Conservation (phyloP, 2,888 invertebrate genomes). For the Troides oblongomaculatus region DNA sequence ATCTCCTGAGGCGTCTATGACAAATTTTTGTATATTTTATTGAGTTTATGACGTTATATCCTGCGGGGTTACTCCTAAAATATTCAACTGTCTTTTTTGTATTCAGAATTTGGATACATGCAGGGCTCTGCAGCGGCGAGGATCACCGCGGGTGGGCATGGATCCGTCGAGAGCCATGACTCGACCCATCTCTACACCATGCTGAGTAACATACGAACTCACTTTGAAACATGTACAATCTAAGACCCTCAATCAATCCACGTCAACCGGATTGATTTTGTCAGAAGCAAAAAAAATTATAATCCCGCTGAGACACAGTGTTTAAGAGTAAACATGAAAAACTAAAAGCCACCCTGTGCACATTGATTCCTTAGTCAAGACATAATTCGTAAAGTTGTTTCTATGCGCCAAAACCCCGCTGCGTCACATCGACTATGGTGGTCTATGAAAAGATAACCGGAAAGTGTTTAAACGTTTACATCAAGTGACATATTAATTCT, state of each 20-base stretch:
- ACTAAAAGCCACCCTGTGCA: conserved; percentile 43
- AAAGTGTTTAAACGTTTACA: conserved; percentile 29
- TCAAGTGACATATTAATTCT: conserved; percentile 35
- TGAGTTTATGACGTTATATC: conserved; percentile 55
- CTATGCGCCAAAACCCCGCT: conserved; percentile 42
- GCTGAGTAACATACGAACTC: conserved; percentile 76
- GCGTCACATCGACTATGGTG: conserved; percentile 37
- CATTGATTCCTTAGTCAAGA: conserved; percentile 32
- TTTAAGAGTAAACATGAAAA: conserved; percentile 39
- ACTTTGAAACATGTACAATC: conserved; percentile 62
- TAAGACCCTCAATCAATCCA: conserved; percentile 65
- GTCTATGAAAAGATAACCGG: conserved; percentile 34
- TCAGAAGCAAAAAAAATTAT: conserved; percentile 50
- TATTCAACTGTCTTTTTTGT: conserved; percentile 54
- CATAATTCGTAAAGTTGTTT: conserved; percentile 35
- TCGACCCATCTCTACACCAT: conserved; percentile 65
- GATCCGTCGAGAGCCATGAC: conserved; percentile 54
- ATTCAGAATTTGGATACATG: conserved; percentile 60
- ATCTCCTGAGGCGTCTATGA: conserved; percentile 48
- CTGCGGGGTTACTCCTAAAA: conserved; percentile 39
- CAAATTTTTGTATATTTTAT: conserved; percentile 56
- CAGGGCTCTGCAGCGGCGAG: conserved; percentile 52
- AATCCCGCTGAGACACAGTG: conserved; percentile 45
- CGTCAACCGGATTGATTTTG: conserved; percentile 51
- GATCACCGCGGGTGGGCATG: conserved; percentile 58